Conservation (phyloP, 2,888 invertebrate genomes). For the Chorisops tibialis region DNA sequence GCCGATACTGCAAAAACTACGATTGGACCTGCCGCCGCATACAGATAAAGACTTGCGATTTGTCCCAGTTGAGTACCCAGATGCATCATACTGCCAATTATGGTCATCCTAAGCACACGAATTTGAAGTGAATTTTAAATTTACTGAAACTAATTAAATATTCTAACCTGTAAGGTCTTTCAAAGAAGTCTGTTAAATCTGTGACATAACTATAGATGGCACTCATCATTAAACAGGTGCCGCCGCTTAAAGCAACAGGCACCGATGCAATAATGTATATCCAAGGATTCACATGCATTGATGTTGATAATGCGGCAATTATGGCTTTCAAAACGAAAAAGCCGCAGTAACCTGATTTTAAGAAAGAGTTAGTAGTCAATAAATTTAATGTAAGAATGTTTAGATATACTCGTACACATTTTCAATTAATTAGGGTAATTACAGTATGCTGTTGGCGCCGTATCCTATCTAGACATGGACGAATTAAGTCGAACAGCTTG, state of each 20-base stretch:
- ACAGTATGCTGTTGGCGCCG: too few species aligned
- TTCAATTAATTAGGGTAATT: too few species aligned
- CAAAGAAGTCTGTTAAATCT: conserved; percentile 60
- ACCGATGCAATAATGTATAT: conserved; percentile 55
- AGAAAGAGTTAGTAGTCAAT: too few species aligned
- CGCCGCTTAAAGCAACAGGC: conserved; percentile 62
- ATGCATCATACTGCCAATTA: conserved; percentile 64
- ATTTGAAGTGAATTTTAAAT: too few species aligned
- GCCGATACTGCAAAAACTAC: conserved; percentile 44
- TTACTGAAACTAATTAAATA: conserved; percentile 28
- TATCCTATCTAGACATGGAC: too few species aligned
- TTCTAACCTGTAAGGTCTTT: conserved; percentile 61
- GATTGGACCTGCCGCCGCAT: conserved; percentile 48
- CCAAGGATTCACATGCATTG: conserved; percentile 46
- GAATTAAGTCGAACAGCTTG: too few species aligned
- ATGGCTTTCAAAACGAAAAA: conserved; percentile 36
- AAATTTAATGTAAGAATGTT: too few species aligned
- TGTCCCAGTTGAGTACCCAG: conserved; percentile 63
- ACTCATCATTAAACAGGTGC: conserved; percentile 60
- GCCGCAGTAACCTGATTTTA: neutral
- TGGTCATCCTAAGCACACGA: conserved; percentile 43
- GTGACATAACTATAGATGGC: conserved; percentile 64
- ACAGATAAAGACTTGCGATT: conserved; percentile 59
- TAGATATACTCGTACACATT: too few species aligned
- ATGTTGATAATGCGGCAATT: conserved; percentile 40